These are phyloP conservation scores for Spisula solida DNA, from an alignment of 2,888 invertebrate species.

Conservation along the genomic window DNA sequence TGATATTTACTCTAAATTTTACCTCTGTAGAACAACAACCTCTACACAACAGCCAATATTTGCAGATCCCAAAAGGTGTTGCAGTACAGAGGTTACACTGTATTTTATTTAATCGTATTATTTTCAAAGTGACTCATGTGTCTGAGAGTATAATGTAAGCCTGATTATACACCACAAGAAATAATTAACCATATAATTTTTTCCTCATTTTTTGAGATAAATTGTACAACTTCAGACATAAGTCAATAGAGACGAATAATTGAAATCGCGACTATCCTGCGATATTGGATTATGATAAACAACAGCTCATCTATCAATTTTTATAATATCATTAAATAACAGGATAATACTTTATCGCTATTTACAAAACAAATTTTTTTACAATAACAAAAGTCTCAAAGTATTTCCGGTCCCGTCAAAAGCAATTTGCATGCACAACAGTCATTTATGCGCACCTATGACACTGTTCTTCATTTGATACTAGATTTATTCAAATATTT, in stretches of 20 bases:
- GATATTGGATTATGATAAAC: background rate
- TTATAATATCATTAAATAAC: background rate
- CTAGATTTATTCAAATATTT: conserved; percentile 19
- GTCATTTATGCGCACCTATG: background rate
- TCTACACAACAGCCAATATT: no score
- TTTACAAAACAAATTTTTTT: conserved; percentile 18
- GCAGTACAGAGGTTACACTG: no score
- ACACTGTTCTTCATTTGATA: conserved; percentile 2
- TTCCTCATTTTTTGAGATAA: background rate
- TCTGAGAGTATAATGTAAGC: no score
- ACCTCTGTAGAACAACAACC: no score
- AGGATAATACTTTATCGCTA: background rate
- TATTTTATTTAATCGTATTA: no score
- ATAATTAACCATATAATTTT: background rate
- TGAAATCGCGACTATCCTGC: background rate
- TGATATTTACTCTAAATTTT: no score
- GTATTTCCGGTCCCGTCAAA: conserved; percentile 12
- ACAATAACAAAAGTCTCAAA: background rate
- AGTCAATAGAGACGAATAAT: background rate
- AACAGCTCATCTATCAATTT: background rate
- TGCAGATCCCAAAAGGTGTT: no score
- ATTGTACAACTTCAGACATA: background rate
- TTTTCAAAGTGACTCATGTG: no score
- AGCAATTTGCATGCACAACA: background rate
- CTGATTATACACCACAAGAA: background rate